Conservation (phyloP, 53 echinoderm and acorn worm species). For the Hippasteria phrygiana region DNA sequence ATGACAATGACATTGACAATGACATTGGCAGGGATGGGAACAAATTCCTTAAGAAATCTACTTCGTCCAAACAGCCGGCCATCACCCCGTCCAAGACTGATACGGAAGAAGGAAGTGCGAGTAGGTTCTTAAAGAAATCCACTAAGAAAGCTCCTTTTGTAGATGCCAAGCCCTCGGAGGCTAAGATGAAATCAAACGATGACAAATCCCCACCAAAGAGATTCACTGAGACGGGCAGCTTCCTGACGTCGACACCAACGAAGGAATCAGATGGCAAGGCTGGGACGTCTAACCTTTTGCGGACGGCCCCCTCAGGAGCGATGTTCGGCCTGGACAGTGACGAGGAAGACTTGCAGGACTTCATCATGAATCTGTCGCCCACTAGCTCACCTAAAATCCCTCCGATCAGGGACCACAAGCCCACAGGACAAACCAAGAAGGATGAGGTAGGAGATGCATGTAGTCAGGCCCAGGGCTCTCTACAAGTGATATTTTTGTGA, state of each 20-base stretch:
- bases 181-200: background rate
- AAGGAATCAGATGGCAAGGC: background rate
- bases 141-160: background rate
- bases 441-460: conserved; percentile 22
- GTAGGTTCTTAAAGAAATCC: conserved; percentile 37
- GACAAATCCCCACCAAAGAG: background rate
- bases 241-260: conserved; percentile 73
- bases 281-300: conserved; percentile 1
- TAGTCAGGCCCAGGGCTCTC: background rate
- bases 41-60: conserved; percentile 65
- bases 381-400: conserved; percentile 73
- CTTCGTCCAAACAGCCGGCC: background rate
- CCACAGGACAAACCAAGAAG: background rate
- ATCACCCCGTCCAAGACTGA: conserved; percentile 5
- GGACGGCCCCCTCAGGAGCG: conserved; percentile 15
- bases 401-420: conserved; percentile 49
- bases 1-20: conserved; percentile 24
- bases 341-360: conserved; percentile 72
- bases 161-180: background rate
- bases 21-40: conserved; percentile 59
- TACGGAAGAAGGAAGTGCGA: background rate
- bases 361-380: conserved; percentile 73
- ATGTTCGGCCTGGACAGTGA: conserved; percentile 70
- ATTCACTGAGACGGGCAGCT: background rate
- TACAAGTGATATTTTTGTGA: too few relatives aligned